A percentile compares a stretch with the other conserved stretches of the same genome.
These are phyloP conservation scores for Falco peregrinus DNA, from an alignment of 2,797 vertebrate species.

Conservation along the genomic window DNA sequence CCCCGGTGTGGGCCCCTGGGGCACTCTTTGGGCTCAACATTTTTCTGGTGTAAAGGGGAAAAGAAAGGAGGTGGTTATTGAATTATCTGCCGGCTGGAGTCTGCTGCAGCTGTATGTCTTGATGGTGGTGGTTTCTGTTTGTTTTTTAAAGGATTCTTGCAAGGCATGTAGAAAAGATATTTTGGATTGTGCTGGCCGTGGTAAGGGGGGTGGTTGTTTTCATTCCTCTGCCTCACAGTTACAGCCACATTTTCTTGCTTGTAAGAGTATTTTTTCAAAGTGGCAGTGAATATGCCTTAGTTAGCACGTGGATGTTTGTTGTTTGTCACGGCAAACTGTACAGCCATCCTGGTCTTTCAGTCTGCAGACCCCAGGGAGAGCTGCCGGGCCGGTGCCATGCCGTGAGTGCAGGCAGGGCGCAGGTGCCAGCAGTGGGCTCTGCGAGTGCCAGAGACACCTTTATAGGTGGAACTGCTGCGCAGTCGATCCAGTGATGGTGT, in stretches of 20 bases:
- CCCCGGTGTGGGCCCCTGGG: background rate
- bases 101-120: background rate
- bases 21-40: background rate
- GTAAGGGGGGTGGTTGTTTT: background rate
- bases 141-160: background rate
- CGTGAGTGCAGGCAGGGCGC: background rate
- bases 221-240: background rate
- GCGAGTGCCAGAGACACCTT: background rate
- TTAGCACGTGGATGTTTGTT: background rate
- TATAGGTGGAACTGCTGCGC: background rate
- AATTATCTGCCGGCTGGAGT: background rate
- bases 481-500: accelerated
- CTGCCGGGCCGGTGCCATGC: accelerated
- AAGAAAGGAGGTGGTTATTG: background rate
- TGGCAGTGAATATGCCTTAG: background rate
- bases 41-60: background rate
- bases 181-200: background rate
- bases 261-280: background rate
- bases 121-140: background rate
- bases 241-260: background rate
- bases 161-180: background rate
- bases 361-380: background rate
- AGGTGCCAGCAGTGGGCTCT: accelerated
- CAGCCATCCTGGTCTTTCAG: background rate
- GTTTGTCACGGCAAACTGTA: background rate